phyloP scores from a whole-genome alignment of 2,113 vertebrate species.

The Hippocampus guttulatus region DNA sequence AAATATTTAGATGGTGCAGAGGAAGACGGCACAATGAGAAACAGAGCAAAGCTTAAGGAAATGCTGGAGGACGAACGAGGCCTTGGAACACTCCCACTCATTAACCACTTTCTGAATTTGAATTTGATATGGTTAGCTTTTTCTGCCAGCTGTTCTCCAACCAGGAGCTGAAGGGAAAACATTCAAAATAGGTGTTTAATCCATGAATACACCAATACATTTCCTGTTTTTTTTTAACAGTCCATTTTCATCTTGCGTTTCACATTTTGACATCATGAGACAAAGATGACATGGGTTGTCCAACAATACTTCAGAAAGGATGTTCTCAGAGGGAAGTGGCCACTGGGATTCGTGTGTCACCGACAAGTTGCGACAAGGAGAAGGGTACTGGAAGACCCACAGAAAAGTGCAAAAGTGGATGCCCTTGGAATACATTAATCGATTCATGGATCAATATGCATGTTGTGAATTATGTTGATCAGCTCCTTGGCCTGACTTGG shows the following conservation, averaged over 20 bases:
- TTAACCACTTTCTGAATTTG: constrained; percentile 30
- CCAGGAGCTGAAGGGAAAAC: background rate
- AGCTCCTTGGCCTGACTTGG: background rate
- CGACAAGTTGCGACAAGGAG: too few species aligned
- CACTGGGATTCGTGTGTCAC: background rate
- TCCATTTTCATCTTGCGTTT: background rate
- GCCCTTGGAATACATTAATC: background rate
- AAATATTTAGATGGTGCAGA: constrained; percentile 66
- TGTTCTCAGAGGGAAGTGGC: background rate
- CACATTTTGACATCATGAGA: background rate
- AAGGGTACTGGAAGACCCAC: too few species aligned
- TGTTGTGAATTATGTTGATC: background rate
- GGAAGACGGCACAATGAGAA: constrained; percentile 50
- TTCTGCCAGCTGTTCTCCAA: background rate
- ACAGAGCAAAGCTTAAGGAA: constrained; percentile 44
- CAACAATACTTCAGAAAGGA: background rate
- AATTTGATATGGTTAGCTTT: constrained; percentile 1
- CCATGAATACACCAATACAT: background rate
- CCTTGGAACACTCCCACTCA: constrained; percentile 44
- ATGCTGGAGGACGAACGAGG: constrained; percentile 35
- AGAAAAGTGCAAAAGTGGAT: background rate
- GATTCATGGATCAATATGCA: background rate
- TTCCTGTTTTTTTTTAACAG: background rate
- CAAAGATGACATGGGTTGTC: background rate
- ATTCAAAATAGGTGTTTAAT: background rate